Percentiles rank a stretch among this genome's conserved stretches.
phyloP scores from a whole-genome alignment of 1,140 invertebrate species.

The Ruditapes philippinarum region DNA sequence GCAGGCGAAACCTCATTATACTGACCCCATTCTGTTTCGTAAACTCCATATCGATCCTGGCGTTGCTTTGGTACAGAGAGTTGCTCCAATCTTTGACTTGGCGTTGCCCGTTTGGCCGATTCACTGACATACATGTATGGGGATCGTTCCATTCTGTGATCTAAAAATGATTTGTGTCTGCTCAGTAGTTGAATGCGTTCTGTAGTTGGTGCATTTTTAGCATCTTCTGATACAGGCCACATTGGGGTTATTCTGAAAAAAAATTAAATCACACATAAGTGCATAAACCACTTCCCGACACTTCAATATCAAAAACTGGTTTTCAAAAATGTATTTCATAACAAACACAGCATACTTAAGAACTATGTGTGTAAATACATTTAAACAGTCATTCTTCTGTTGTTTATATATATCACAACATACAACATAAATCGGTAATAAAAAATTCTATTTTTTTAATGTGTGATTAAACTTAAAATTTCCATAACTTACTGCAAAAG shows the following conservation, averaged over 20 bases:
- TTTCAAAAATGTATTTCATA: too few relatives aligned
- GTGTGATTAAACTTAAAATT: too few relatives aligned
- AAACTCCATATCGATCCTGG: constrained; percentile 67
- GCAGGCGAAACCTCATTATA: constrained; percentile 69
- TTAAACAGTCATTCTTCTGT: too few relatives aligned
- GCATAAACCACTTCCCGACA: background rate
- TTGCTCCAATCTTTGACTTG: constrained; percentile 71
- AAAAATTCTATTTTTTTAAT: too few relatives aligned
- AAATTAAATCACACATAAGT: constrained; percentile 5
- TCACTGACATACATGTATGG: constrained; percentile 74
- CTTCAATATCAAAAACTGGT: background rate
- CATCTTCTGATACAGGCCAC: constrained; percentile 77
- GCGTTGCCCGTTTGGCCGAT: constrained; percentile 66
- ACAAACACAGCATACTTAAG: too few relatives aligned
- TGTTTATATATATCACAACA: too few relatives aligned
- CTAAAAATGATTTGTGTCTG: constrained; percentile 66
- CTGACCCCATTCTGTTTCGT: constrained; percentile 74
- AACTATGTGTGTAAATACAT: too few relatives aligned
- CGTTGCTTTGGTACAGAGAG: constrained; percentile 72
- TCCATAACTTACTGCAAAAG: too few relatives aligned
- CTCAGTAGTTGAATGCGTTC: constrained; percentile 71
- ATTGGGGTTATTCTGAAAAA: constrained; percentile 76
- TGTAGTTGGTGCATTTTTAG: constrained; percentile 72
- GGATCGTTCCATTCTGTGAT: constrained; percentile 74
- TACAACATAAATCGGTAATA: too few relatives aligned